Percentiles rank a stretch among this genome's conserved stretches.
Conservation (phyloP, 2,113 vertebrate species). For the Osmerus eperlanus region DNA sequence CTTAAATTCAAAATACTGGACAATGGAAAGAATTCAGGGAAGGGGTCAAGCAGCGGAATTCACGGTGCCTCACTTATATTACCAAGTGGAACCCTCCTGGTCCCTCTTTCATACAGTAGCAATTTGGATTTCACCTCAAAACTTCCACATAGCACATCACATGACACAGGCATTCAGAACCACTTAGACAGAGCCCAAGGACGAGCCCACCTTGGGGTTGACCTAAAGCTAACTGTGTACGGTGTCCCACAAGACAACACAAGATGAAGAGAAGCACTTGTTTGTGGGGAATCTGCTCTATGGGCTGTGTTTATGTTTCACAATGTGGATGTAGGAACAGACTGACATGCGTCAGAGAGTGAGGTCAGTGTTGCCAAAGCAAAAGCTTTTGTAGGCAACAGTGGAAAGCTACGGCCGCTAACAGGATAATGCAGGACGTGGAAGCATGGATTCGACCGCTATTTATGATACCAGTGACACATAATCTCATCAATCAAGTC, state of each 20-base stretch:
- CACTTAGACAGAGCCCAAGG: no score
- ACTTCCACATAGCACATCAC: no score
- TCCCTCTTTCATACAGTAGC: no score
- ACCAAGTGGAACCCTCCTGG: no score
- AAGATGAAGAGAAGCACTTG: constrained; percentile 27
- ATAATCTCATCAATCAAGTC: constrained; percentile 48
- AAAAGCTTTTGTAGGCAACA: constrained; percentile 33
- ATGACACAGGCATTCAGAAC: no score
- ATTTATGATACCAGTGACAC: constrained; percentile 34
- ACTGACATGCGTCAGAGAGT: constrained; percentile 35
- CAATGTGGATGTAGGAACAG: neutral
- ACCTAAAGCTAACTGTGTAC: constrained; percentile 44
- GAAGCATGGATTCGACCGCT: constrained; percentile 30
- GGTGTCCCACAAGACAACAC: constrained; percentile 31
- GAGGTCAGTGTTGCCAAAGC: constrained; percentile 59
- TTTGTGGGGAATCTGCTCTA: constrained; percentile 34
- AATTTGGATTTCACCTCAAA: no score
- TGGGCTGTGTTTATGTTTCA: constrained; percentile 22
- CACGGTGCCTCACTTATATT: no score
- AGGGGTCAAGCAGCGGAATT: no score
- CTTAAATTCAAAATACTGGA: no score
- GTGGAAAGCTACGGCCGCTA: constrained; percentile 35
- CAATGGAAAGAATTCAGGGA: no score
- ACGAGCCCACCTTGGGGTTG: constrained; percentile 42
- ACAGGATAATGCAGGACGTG: constrained; percentile 28